Evolutionary conservation across 2,113 vertebrate species (phyloP).

Genomic region (Poeciliopsis occidentalis): DNA sequence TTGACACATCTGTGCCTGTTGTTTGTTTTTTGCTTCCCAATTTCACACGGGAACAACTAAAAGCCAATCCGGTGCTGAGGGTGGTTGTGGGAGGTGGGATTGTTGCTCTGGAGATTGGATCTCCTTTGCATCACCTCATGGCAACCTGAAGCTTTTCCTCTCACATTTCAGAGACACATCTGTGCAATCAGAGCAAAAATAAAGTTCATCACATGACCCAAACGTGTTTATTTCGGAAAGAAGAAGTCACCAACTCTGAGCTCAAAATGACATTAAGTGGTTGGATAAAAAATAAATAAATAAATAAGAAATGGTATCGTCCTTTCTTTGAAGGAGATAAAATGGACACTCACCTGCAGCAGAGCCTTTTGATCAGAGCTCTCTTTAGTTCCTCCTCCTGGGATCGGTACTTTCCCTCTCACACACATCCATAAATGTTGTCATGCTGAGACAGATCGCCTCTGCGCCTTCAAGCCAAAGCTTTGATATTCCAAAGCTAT

Average conservation of each 20-base stretch:
- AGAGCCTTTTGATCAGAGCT: slow-evolving; percentile 26
- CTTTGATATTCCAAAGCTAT: background rate
- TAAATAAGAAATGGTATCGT: background rate
- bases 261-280: background rate
- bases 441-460: slow-evolving; percentile 28
- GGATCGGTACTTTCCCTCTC: slow-evolving; percentile 7
- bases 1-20: background rate
- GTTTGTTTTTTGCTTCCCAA: slow-evolving; percentile 23
- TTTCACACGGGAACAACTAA: slow-evolving; percentile 31
- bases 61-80: slow-evolving; percentile 20
- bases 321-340: slow-evolving; percentile 10
- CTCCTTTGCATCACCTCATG: slow-evolving; percentile 40
- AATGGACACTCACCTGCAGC: slow-evolving; percentile 49
- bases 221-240: background rate
- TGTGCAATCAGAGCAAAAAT: background rate
- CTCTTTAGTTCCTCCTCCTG: slow-evolving; percentile 11
- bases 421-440: background rate
- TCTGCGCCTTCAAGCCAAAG: background rate
- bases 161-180: background rate
- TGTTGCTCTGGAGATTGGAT: slow-evolving; percentile 61
- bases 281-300: background rate
- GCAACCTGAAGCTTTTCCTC: slow-evolving; percentile 12
- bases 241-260: background rate
- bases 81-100: background rate
- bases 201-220: background rate